These are phyloP conservation scores for Phalloptychus januarius DNA, from an alignment of 2,797 vertebrate species.

Conservation along the genomic window DNA sequence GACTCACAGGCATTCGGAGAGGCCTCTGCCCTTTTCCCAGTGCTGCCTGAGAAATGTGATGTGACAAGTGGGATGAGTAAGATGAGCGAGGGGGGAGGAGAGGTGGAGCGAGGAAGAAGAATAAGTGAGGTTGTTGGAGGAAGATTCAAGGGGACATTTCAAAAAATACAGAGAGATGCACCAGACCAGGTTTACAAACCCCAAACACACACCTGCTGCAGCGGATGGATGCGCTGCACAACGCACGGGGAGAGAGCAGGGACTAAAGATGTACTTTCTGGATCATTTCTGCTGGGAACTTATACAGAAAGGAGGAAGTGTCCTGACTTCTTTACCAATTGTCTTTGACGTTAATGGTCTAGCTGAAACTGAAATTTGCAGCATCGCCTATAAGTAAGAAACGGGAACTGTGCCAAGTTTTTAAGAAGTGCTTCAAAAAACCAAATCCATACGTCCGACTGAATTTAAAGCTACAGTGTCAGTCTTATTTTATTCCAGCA, in stretches of 20 bases:
- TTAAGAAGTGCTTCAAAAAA: conserved; percentile 17
- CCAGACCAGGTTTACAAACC: conserved; percentile 25
- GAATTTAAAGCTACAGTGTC: neutral
- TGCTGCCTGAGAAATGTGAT: conserved; percentile 83
- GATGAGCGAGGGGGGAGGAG: conserved; percentile 33
- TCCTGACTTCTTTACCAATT: neutral
- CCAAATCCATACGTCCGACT: neutral
- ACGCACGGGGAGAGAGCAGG: neutral
- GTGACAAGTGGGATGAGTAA: conserved; percentile 80
- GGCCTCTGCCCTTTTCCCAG: conserved; percentile 82
- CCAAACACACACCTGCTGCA: conserved; percentile 12
- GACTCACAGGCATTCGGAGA: conserved; percentile 73
- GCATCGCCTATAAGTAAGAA: neutral
- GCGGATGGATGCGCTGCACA: neutral
- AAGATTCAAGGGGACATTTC: conserved; percentile 55
- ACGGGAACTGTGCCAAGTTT: conserved; percentile 27
- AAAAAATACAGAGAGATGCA: conserved; percentile 27
- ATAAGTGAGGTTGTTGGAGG: conserved; percentile 53
- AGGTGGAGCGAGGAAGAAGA: conserved; percentile 12
- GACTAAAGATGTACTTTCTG: neutral
- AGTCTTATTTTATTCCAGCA: neutral
- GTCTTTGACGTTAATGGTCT: neutral
- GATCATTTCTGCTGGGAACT: neutral
- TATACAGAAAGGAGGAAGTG: neutral
- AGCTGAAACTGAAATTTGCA: conserved; percentile 17